Evolutionary conservation across 1,140 invertebrate species (phyloP).

Genomic region (Drosophila miranda): DNA sequence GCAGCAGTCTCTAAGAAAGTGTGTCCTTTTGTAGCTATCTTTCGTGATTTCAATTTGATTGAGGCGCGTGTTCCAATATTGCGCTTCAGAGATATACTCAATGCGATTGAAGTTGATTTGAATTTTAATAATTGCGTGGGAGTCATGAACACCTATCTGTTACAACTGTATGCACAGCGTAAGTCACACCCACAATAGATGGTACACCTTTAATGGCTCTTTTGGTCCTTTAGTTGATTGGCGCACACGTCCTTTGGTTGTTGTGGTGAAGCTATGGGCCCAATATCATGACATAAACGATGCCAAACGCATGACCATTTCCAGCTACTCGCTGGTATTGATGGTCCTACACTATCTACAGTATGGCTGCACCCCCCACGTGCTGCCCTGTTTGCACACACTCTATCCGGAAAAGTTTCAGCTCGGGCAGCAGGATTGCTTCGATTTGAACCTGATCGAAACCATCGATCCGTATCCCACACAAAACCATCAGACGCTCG

Average conservation of each 20-base stretch:
- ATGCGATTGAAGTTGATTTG: constrained; percentile 94
- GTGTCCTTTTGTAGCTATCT: constrained; percentile 27
- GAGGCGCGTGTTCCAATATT: constrained; percentile 97
- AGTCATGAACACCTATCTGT: constrained; percentile 96
- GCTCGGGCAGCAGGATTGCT: constrained; percentile 69
- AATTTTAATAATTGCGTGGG: constrained; percentile 98
- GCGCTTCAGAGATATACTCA: constrained; percentile 90
- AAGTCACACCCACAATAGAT: constrained; percentile 79
- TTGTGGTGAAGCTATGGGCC: constrained; percentile 97
- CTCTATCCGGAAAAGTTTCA: constrained; percentile 89
- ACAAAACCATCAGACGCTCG: constrained; percentile 89
- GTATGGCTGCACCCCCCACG: constrained; percentile 91
- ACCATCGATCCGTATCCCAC: constrained; percentile 85
- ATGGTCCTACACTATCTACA: constrained; percentile 99
- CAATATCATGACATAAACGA: constrained; percentile 97
- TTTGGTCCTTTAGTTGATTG: constrained; percentile 90
- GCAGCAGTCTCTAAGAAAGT: neutral
- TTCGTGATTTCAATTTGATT: constrained; percentile 88
- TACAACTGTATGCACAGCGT: constrained; percentile 95
- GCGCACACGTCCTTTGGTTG: constrained; percentile 94
- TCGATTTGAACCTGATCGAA: constrained; percentile 86
- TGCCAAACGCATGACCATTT: constrained; percentile 96
- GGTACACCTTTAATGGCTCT: constrained; percentile 20
- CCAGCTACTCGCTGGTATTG: constrained; percentile 97
- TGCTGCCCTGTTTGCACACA: constrained; percentile 93